Evolutionary conservation across 2,113 vertebrate species (phyloP).

Genomic region (Strix aluco): DNA sequence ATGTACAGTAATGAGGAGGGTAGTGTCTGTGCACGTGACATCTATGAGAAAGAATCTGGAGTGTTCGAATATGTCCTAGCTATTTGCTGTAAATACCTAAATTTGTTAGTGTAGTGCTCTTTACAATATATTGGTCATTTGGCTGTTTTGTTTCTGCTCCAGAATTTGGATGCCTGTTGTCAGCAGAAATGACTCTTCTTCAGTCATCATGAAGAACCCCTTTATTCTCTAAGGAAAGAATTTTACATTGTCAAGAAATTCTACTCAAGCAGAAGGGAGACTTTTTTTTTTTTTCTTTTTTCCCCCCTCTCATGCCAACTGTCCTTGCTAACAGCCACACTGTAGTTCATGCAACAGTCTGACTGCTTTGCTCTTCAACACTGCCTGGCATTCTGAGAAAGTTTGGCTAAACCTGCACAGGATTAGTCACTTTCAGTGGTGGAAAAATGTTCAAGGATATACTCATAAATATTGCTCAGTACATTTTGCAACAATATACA

Average conservation of each 20-base stretch:
- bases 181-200: neutral
- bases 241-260: neutral
- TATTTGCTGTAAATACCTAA: accelerated
- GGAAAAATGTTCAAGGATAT: neutral
- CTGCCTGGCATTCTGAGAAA: neutral
- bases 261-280: neutral
- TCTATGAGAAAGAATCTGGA: neutral
- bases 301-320: neutral
- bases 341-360: neutral
- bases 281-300: accelerated
- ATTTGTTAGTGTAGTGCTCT: neutral
- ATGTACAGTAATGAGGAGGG: neutral
- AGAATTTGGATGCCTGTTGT: neutral
- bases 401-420: neutral
- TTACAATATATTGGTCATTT: neutral
- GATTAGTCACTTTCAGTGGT: slow-evolving; percentile 3
- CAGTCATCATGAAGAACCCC: neutral
- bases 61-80: neutral
- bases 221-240: neutral
- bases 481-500: slow-evolving; percentile 22
- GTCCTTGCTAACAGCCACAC: neutral
- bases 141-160: neutral
- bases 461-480: slow-evolving; percentile 1
- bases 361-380: neutral
- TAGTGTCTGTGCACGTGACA: neutral